Evolutionary conservation across 2,797 vertebrate genomes (phyloP).

Genomic region (Alca torda): DNA sequence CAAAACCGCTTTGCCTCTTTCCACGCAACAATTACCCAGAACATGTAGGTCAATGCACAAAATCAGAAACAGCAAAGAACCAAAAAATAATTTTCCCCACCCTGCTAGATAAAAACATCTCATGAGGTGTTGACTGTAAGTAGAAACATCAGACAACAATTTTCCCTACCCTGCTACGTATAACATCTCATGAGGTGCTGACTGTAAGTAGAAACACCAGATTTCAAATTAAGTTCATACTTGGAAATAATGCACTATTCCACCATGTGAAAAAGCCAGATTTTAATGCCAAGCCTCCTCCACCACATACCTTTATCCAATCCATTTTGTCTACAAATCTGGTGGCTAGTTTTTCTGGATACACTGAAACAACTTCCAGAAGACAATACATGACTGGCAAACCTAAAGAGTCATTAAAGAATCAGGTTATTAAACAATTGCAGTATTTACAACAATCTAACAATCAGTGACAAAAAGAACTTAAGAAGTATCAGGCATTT

Average conservation of each 20-base stretch:
- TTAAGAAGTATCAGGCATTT: background rate
- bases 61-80: background rate
- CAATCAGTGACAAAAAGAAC: background rate
- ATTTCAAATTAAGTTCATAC: background rate
- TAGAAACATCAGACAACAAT: background rate
- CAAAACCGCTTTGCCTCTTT: too few species aligned
- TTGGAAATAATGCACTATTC: background rate
- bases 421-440: background rate
- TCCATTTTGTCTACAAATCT: conserved; percentile 92
- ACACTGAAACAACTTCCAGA: conserved; percentile 93
- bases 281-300: background rate
- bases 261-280: background rate
- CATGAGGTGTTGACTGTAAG: background rate
- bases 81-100: background rate
- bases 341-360: conserved; percentile 89
- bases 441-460: background rate
- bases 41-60: background rate
- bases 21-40: background rate
- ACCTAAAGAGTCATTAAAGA: conserved; percentile 76
- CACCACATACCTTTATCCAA: conserved; percentile 91
- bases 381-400: conserved; percentile 98
- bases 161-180: background rate
- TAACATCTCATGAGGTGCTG: background rate
- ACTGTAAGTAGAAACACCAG: background rate
- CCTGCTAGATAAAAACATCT: background rate